Conservation (phyloP, 2,888 invertebrate genomes). For the Pseudanteris insignis region DNA sequence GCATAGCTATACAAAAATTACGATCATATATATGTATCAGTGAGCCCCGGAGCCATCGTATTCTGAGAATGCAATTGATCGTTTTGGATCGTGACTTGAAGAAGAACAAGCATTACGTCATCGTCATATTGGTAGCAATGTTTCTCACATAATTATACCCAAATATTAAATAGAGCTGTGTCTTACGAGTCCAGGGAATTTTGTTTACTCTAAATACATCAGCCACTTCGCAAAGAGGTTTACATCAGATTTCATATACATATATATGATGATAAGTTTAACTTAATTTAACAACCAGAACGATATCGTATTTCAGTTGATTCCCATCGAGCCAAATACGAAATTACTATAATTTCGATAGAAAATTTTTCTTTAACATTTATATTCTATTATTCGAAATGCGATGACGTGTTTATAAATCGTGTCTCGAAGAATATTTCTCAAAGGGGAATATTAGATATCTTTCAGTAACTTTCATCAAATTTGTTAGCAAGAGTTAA, state of each 20-base stretch:
- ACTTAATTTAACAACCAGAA: constrained; percentile 25
- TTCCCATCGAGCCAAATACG: no score
- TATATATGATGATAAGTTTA: constrained; percentile 44
- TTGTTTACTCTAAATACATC: constrained; percentile 4
- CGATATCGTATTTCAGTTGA: constrained; percentile 2
- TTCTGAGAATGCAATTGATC: constrained; percentile 13
- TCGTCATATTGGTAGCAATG: constrained; percentile 20
- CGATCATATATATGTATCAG: constrained; percentile 44
- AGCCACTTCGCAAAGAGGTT: constrained; percentile 53
- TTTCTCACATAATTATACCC: constrained; percentile 40
- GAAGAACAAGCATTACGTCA: constrained; percentile 25
- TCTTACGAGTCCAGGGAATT: constrained; percentile 14
- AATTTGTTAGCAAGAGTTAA: constrained; percentile 21
- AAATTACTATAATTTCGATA: not conserved
- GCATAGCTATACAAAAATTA: constrained; percentile 37
- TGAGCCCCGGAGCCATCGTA: constrained; percentile 34
- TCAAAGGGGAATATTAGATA: not conserved
- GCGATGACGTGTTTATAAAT: constrained; percentile 21
- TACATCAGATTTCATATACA: constrained; percentile 63
- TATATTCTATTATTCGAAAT: no score
- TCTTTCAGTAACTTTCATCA: not conserved
- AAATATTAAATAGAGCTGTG: constrained; percentile 27
- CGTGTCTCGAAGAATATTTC: not conserved
- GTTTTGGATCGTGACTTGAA: constrained; percentile 8
- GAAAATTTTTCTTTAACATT: not conserved